Percentiles rank a stretch among this genome's conserved stretches.
phyloP scores from a whole-genome alignment of 2,888 invertebrate genomes.

The Papilio protenor region DNA sequence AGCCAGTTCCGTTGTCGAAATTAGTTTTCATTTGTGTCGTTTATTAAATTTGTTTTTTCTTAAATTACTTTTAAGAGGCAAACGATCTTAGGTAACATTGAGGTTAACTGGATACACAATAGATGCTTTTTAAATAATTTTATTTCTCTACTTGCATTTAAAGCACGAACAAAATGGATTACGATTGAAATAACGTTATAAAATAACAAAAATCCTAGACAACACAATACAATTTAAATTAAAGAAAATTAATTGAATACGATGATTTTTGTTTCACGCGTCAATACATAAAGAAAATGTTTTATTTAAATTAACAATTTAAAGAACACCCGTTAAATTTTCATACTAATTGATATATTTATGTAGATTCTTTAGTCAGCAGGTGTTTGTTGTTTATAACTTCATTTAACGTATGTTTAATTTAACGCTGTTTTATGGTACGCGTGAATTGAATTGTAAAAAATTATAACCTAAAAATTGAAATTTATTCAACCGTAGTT shows the following conservation, averaged over 20 bases:
- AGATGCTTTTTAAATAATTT: background rate
- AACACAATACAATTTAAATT: background rate
- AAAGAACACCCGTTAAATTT: slow-evolving; percentile 28
- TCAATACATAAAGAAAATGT: slow-evolving; percentile 27
- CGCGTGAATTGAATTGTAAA: background rate
- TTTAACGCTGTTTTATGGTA: slow-evolving; percentile 16
- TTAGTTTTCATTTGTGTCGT: background rate
- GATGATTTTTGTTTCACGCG: background rate
- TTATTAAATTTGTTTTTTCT: too few species aligned
- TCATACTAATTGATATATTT: slow-evolving; percentile 36
- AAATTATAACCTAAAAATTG: slow-evolving; percentile 26
- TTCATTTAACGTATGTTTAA: slow-evolving; percentile 33
- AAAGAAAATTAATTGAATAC: background rate
- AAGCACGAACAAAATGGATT: too few species aligned
- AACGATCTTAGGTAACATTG: too few species aligned
- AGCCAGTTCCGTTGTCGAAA: too few species aligned
- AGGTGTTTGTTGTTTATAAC: slow-evolving; percentile 40
- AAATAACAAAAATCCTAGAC: background rate
- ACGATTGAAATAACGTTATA: too few species aligned
- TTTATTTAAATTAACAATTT: slow-evolving; percentile 31
- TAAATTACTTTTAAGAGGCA: too few species aligned
- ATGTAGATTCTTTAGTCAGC: slow-evolving; percentile 34
- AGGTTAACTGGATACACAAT: too few species aligned
- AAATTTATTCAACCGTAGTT: slow-evolving; percentile 9
- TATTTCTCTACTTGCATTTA: background rate